Evolutionary conservation across 2,113 vertebrate genomes (phyloP).

Genomic region (Trochalopteron elliotii): DNA sequence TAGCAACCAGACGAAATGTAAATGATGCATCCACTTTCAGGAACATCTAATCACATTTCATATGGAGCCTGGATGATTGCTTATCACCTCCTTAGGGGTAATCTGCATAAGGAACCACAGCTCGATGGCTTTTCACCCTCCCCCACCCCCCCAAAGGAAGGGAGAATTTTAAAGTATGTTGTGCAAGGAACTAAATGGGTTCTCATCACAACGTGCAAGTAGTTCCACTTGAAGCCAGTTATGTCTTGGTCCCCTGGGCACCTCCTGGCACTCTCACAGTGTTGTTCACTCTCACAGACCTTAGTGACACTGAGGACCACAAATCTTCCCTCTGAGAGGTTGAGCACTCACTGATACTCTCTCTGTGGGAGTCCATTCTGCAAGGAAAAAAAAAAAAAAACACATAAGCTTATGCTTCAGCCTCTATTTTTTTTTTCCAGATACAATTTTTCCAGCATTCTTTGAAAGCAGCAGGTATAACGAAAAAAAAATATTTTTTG

Average conservation of each 20-base stretch:
- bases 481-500: not conserved
- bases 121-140: slow-evolving; percentile 25
- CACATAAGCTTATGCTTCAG: not conserved
- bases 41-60: slow-evolving; percentile 59
- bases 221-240: not conserved
- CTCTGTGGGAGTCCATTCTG: not conserved
- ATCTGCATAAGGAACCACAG: slow-evolving; percentile 46
- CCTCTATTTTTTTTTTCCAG: not conserved
- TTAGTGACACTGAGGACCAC: not conserved
- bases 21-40: slow-evolving; percentile 47
- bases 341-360: not conserved
- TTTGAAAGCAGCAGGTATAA: not conserved
- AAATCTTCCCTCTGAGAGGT: not conserved
- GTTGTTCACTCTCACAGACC: not conserved
- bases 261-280: not conserved
- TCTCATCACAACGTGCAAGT: not conserved
- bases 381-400: not conserved
- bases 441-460: not conserved
- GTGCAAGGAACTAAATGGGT: not conserved
- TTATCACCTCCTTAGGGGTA: slow-evolving; percentile 51
- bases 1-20: slow-evolving; percentile 52
- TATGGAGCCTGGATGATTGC: slow-evolving; percentile 56
- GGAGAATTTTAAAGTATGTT: not conserved
- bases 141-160: not conserved
- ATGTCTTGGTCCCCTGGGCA: not conserved